Conservation (phyloP, 2,888 invertebrate genomes). For the Thalpophila matura region DNA sequence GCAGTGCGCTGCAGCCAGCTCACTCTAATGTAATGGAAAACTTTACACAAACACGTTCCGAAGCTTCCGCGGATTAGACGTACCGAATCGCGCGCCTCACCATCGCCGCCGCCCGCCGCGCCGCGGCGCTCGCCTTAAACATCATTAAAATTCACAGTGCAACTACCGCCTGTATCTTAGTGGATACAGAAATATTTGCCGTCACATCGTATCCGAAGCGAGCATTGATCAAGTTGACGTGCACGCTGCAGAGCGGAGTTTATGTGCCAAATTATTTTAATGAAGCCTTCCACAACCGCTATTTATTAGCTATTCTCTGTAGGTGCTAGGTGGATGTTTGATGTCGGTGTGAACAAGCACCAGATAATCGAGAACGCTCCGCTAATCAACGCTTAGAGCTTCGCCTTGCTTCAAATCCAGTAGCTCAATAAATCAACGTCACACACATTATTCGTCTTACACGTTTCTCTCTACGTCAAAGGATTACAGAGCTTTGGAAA, state of each 20-base stretch:
- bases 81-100: slow-evolving; percentile 60
- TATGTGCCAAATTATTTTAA: slow-evolving; percentile 70
- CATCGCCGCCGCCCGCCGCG: slow-evolving; percentile 31
- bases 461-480: slow-evolving; percentile 34
- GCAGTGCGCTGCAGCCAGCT: slow-evolving; percentile 66
- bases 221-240: slow-evolving; percentile 69
- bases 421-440: slow-evolving; percentile 64
- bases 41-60: slow-evolving; percentile 82
- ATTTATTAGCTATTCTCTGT: slow-evolving; percentile 67
- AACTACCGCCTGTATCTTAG: slow-evolving; percentile 64
- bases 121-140: slow-evolving; percentile 69
- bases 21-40: slow-evolving; percentile 85
- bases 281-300: slow-evolving; percentile 62
- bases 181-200: slow-evolving; percentile 71
- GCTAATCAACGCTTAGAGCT: slow-evolving; percentile 65
- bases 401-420: slow-evolving; percentile 46
- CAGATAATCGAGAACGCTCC: slow-evolving; percentile 61
- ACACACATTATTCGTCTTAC: slow-evolving; percentile 61
- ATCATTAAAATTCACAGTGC: slow-evolving; percentile 83
- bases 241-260: slow-evolving; percentile 49
- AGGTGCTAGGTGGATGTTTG: slow-evolving; percentile 55
- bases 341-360: slow-evolving; percentile 60
- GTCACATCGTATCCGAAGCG: slow-evolving; percentile 58
- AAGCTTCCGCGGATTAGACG: slow-evolving; percentile 78
- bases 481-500: slow-evolving; percentile 31